Evolutionary conservation across 2,888 invertebrate species (phyloP).

Genomic region (Lacanobia oleracea): DNA sequence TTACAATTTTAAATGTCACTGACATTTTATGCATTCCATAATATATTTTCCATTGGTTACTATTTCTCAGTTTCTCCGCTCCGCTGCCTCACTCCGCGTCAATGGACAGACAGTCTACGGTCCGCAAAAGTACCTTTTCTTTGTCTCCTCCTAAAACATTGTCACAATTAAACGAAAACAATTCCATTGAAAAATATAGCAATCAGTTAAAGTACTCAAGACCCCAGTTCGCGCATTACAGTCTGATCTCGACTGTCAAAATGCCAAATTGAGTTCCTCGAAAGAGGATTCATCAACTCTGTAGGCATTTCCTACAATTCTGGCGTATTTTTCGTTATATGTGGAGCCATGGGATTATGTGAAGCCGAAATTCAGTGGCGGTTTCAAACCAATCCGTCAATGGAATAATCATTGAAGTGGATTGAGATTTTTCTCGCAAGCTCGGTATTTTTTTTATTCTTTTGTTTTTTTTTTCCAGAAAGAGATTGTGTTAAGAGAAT

Average conservation of each 20-base stretch:
- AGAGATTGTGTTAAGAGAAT: background rate
- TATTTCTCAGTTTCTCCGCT: no score
- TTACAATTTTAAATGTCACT: no score
- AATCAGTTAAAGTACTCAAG: constrained; percentile 36
- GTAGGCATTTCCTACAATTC: constrained; percentile 22
- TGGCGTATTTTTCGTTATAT: constrained; percentile 25
- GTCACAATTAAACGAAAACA: constrained; percentile 34
- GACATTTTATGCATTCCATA: no score
- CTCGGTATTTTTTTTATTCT: background rate
- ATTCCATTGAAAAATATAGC: constrained; percentile 37
- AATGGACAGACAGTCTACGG: background rate
- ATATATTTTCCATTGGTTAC: no score
- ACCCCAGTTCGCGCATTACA: constrained; percentile 35
- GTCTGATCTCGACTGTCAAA: constrained; percentile 57
- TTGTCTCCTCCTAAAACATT: constrained; percentile 2
- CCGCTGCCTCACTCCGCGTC: no score
- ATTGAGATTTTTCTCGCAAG: constrained; percentile 15
- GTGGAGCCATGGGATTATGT: constrained; percentile 33
- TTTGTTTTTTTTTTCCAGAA: background rate
- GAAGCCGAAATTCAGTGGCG: constrained; percentile 21
- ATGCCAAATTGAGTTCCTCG: constrained; percentile 53
- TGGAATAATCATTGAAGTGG: constrained; percentile 33
- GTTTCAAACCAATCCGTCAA: constrained; percentile 52
- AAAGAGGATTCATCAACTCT: constrained; percentile 54
- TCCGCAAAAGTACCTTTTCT: background rate